Conservation (phyloP, 2,888 invertebrate species). For the Gortyna flavago region DNA sequence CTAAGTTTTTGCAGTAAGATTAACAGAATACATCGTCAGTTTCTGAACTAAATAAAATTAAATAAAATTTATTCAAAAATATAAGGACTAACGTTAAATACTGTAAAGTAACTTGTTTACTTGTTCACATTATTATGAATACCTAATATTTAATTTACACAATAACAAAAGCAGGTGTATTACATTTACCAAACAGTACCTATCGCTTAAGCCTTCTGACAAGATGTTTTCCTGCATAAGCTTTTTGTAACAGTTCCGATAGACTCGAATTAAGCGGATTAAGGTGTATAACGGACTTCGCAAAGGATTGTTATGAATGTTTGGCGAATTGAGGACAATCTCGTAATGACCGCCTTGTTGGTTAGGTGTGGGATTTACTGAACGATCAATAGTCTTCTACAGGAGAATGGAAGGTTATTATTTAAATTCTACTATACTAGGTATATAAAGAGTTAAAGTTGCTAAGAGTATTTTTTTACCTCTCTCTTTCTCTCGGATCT, state of each 20-base stretch:
- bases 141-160: background rate
- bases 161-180: background rate
- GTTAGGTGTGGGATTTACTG: background rate
- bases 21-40: too few relatives aligned
- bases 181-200: slow-evolving; percentile 2
- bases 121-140: background rate
- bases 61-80: too few relatives aligned
- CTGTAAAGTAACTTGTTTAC: background rate
- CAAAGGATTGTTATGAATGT: slow-evolving; percentile 31
- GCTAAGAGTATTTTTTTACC: background rate
- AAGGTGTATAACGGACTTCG: slow-evolving; percentile 25
- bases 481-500: background rate
- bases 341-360: slow-evolving; percentile 14
- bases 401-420: background rate
- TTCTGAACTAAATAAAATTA: too few relatives aligned
- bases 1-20: too few relatives aligned
- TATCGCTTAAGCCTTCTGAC: slow-evolving; percentile 14
- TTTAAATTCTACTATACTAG: background rate
- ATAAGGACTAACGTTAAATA: too few relatives aligned
- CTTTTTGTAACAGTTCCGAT: slow-evolving; percentile 42
- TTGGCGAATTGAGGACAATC: slow-evolving; percentile 18
- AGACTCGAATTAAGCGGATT: slow-evolving; percentile 50
- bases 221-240: slow-evolving; percentile 20
- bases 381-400: background rate
- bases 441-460: background rate